Evolutionary conservation across 2,888 invertebrate genomes (phyloP).

Genomic region (Drosophila leonis): DNA sequence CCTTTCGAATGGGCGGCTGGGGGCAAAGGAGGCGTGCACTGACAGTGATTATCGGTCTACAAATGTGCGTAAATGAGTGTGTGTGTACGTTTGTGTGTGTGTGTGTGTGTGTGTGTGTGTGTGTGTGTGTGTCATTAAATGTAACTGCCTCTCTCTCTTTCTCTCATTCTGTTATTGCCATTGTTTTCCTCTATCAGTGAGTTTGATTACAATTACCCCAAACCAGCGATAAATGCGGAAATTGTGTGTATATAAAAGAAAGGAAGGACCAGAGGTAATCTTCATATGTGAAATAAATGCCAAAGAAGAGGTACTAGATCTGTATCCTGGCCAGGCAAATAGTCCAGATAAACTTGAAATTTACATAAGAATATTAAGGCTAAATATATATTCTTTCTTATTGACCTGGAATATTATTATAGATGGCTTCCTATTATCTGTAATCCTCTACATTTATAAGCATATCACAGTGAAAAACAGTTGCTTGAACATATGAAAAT

Average conservation of each 20-base stretch:
- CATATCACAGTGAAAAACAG: neutral
- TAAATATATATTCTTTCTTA: neutral
- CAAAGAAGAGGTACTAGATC: neutral
- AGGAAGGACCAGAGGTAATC: neutral
- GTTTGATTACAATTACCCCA: slow-evolving; percentile 55
- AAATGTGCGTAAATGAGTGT: slow-evolving; percentile 40
- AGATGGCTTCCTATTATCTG: too few relatives aligned
- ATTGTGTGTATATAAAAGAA: slow-evolving; percentile 1
- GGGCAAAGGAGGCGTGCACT: slow-evolving; percentile 4
- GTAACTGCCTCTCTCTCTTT: slow-evolving; percentile 3
- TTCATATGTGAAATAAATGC: neutral
- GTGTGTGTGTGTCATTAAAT: slow-evolving; percentile 55
- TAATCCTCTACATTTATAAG: too few relatives aligned
- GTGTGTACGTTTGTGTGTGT: slow-evolving; percentile 21
- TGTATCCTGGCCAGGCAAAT: neutral
- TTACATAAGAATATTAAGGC: neutral
- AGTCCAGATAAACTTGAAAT: neutral
- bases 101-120: slow-evolving; percentile 29
- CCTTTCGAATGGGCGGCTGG: slow-evolving; percentile 37
- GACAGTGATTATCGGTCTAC: slow-evolving; percentile 70
- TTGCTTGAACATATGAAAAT: too few relatives aligned
- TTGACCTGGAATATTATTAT: too few relatives aligned
- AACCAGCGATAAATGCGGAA: slow-evolving; percentile 29
- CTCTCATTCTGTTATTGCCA: slow-evolving; percentile 14
- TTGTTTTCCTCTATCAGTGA: slow-evolving; percentile 26